Base-by-base conservation (phyloP, 2,797 vertebrate genomes). In the Chlorospingus semifuscus region DNA sequence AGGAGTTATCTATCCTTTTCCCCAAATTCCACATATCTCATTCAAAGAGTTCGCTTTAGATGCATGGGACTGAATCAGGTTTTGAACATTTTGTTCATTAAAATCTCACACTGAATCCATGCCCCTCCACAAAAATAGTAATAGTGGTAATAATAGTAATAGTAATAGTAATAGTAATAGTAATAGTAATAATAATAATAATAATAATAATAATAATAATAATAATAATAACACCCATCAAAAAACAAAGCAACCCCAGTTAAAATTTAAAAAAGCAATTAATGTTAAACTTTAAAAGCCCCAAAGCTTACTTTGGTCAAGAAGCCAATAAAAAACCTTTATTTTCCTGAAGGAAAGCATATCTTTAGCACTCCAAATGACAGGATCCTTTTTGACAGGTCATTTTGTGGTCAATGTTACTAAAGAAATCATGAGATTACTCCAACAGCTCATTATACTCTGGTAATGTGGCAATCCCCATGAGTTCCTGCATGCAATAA, bases 191-290 rank as follows among this genome's bases (percentile, higher is more conserved):
- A 75, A 11, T 22, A 52, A 9, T 9, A 64, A 12, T 2, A 63
- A 2, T 0, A 72, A n/a, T 8, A 61, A 8, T 1, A 14, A 16
- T 34, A 49, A 12, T 2, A 57, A 1, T 1, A 78, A 22, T 17
- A 69, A 6, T 1, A 12, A 6, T 41, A 56, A 2, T 2, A 22
- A 5, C 7, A 18, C 3, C 6, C 7, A 9, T 4, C 2, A 55
- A n/a, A 8, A 60, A 30, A 29, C 6, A 66, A 71, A 64, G 26
- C 5, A 29, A 14, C 5, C 2, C 2, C 13, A 16, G 6, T 13
- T 22, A n/a, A 61, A 81, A 64, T 13, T 36, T 39, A 7, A 56
- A 32, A 56, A 1, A 41, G 1, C 6, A 19, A 34, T 11, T 52
- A 6, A 49, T 46, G 9, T 57, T 66, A 61, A 83, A 61, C 9